Evolutionary conservation across 2,113 vertebrate genomes (phyloP), one percentile per base, ranked within the genome.

Genomic region (Ailuropoda melanoleuca): DNA sequence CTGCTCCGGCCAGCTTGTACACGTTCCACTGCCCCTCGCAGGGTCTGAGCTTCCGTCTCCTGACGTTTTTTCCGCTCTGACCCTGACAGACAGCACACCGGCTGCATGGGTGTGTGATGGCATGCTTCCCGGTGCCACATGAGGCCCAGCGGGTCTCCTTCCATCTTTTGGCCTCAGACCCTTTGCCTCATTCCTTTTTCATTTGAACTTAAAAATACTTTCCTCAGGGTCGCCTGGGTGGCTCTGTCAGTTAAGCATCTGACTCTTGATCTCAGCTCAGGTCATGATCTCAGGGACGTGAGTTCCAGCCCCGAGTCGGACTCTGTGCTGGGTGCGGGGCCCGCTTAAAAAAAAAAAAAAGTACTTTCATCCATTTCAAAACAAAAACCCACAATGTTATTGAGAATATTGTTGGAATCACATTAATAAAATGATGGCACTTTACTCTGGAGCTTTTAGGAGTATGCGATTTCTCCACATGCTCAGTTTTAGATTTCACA

Each of bases 21-120:
- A 6, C 0, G 0, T 13, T 15, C 4, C 8, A 3, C 9, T 6
- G 7, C 23, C 5, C 21, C n/a, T 19, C 1, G 18, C 4, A 1
- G 37, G 1, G 1, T 19, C 50, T 34, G 24, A 1, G 34, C 6
- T 50, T 9, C 55, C 19, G 11, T 34, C 7, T 39, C 24, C 9
- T 10, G 37, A 31, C 0, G 0, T 6, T 6, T 13, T 5, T 21
- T 17, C 72, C 1, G 4, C 34, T 23, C 7, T 8, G 0, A 37
- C 1, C 13, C 2, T 0, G 9, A 11, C 62, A 4, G 75, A 2
- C 1, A 1, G 46, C n/a, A 19, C 39, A 1, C n/a, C 2, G 58
- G 24, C 58, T 3, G 24, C 58, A 11, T 18, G 58, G 58, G 58
- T 26, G 26, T 29, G 26, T 2, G 60, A 62, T 1, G 24, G 24